These are phyloP conservation scores for Xiphophorus couchianus DNA, from an alignment of 2,113 vertebrate genomes.

Conservation along the genomic window DNA sequence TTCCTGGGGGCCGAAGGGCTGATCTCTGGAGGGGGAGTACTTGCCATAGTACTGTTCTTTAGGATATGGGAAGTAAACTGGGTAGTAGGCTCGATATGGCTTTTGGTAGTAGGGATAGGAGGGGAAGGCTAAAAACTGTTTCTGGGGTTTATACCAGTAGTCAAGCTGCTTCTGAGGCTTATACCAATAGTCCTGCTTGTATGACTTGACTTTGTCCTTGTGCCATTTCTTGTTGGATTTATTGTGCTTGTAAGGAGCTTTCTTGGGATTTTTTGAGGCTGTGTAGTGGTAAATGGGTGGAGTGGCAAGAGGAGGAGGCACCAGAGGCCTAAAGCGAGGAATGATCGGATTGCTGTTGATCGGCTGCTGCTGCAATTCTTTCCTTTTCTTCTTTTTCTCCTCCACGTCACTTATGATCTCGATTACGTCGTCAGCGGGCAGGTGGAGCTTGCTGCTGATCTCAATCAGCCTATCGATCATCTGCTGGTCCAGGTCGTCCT, in stretches of 20 bases:
- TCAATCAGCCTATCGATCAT: conserved; percentile 92
- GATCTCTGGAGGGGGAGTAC: conserved; percentile 82
- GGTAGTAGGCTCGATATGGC: conserved; percentile 85
- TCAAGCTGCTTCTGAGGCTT: conserved; percentile 81
- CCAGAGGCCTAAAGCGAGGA: conserved; percentile 76
- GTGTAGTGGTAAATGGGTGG: conserved; percentile 77
- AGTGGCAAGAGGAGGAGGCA: conserved; percentile 76
- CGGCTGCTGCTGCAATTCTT: conserved; percentile 78
- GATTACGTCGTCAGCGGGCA: conserved; percentile 91
- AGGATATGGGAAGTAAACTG: conserved; percentile 82
- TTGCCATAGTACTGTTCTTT: conserved; percentile 80
- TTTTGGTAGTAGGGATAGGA: conserved; percentile 86
- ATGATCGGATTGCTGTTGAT: conserved; percentile 48
- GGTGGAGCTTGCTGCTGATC: conserved; percentile 91
- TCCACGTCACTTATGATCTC: conserved; percentile 92
- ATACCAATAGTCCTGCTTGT: conserved; percentile 80
- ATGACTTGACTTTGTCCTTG: conserved; percentile 79
- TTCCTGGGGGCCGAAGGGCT: conserved; percentile 75
- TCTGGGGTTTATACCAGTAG: conserved; percentile 82
- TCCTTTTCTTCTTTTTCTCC: conserved; percentile 87
- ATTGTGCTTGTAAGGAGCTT: conserved; percentile 72
- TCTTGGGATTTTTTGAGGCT: conserved; percentile 74
- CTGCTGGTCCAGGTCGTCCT: conserved; percentile 88
- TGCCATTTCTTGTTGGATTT: conserved; percentile 82
- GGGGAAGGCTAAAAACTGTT: conserved; percentile 84